Base-by-base conservation (phyloP, 1,140 invertebrate species). In the Wasmannia auropunctata region DNA sequence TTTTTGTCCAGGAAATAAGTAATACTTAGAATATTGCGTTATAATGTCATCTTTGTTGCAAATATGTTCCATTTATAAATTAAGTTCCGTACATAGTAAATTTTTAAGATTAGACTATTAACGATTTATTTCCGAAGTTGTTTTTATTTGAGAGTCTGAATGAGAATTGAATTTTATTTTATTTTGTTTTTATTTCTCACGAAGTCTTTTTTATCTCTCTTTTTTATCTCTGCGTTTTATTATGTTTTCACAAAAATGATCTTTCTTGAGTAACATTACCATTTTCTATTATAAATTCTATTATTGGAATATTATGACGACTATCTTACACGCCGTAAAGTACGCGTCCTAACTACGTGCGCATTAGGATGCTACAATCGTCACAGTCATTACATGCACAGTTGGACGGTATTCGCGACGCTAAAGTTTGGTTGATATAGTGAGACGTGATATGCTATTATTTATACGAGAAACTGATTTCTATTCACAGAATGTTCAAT, bases 311-410 rank as follows among this genome's bases (percentile, higher is more conserved):
- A 34, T 7, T 34, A 62, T 37, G 7, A n/a, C n/a, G 58, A 31
- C 7, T 5, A 31, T 31, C 25, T 25, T 43, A 25, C 8, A 51
- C 16, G 19, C 11, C 25, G 25, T 34, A 31, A 10, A 54, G 7
- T 49, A 37, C 14, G 25, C 8, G 16, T 11, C 25, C 25, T 11
- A 72, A 34, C 37, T 67, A 19, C 7, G 51, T 16, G 51, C 31
- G n/a, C 51, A 75, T 75, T 75, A 65, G 34, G 62, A 65, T 75
- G 51, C 49, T 22, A 37, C 31, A 75, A 75, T 31, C 8, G 49
- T 14, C 51, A 56, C 19, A 74, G 70, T 65, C n/a, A 67, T 74
- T 74, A 56, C n/a, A 74, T 74, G 70, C 31, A 56, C 49, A 54
- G n/a, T 25, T 46, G 37, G 19, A 67, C 31, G 14, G 31, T 40